A percentile compares a stretch with the other conserved stretches of the same genome.
These are phyloP conservation scores for Paedocypris micromegethes DNA, from an alignment of 2,797 vertebrate species.

Conservation along the genomic window DNA sequence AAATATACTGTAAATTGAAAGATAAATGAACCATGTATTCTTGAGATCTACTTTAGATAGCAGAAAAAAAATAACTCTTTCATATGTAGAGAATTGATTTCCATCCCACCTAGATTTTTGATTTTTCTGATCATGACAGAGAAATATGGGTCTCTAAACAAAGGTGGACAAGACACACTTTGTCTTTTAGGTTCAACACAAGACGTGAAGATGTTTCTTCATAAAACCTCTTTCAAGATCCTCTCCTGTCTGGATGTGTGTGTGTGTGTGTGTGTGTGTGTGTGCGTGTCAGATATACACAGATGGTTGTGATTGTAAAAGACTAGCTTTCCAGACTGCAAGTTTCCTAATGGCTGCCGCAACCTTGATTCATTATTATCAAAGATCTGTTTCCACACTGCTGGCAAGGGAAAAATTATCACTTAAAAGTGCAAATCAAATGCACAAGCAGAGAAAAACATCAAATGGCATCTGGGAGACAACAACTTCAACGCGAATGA, in stretches of 20 bases:
- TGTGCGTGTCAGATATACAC: conserved; percentile 6
- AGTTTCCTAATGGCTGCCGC: conserved; percentile 73
- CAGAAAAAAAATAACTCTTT: too few species aligned
- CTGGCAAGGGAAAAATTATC: conserved; percentile 62
- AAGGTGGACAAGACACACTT: not conserved
- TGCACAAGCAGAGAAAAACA: conserved; percentile 47
- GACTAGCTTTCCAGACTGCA: conserved; percentile 53
- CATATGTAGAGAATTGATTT: too few species aligned
- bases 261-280: conserved; percentile 8
- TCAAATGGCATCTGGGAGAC: conserved; percentile 66
- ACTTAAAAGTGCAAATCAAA: conserved; percentile 60
- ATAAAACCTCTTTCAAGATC: conserved; percentile 1
- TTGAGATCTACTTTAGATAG: too few species aligned
- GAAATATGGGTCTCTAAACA: not conserved
- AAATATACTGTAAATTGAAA: too few species aligned
- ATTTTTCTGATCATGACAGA: not conserved
- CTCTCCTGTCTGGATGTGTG: too few species aligned
- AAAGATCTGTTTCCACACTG: conserved; percentile 65
- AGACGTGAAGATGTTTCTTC: conserved; percentile 3
- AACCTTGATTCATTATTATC: conserved; percentile 71
- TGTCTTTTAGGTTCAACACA: conserved; percentile 6
- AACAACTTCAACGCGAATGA: conserved; percentile 13
- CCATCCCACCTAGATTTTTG: too few species aligned
- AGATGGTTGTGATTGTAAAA: conserved; percentile 32
- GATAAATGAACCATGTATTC: too few species aligned